Evolutionary conservation across 37 sponge, comb jelly and placozoan species (phyloP).

Genomic region (Geodia barretti): DNA sequence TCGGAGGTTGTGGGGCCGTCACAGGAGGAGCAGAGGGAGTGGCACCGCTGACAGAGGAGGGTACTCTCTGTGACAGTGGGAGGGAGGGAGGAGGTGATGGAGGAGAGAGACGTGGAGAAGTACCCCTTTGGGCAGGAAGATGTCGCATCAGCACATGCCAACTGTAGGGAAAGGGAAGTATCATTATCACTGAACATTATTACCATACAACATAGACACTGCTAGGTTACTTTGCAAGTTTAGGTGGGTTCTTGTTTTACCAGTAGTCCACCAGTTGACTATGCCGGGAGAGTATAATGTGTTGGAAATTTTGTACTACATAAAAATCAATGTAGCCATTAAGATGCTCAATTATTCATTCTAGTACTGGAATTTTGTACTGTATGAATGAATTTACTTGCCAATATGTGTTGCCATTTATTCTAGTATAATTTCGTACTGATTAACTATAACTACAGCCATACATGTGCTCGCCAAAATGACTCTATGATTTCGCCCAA

Average conservation of each 20-base stretch:
- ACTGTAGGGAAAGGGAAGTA: neutral
- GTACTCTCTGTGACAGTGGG: neutral
- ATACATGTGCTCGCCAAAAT: too few relatives aligned
- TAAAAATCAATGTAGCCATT: too few relatives aligned
- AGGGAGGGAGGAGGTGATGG: neutral
- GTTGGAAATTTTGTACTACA: too few relatives aligned
- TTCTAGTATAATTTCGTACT: neutral
- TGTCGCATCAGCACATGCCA: neutral
- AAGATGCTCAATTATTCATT: too few relatives aligned
- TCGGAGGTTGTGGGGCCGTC: neutral
- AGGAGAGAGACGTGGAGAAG: neutral
- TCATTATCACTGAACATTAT: too few relatives aligned
- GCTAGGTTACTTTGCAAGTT: too few relatives aligned
- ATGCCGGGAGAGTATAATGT: neutral
- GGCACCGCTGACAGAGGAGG: constrained; percentile 25
- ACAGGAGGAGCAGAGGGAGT: constrained; percentile 9
- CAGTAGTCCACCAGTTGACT: neutral
- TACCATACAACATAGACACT: too few relatives aligned
- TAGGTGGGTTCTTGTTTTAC: too few relatives aligned
- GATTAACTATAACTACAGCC: neutral
- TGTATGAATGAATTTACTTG: too few relatives aligned
- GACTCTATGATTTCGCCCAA: too few relatives aligned
- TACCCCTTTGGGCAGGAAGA: neutral
- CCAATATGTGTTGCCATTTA: too few relatives aligned
- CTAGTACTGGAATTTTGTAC: too few relatives aligned